These are phyloP conservation scores for Centrocercus urophasianus DNA, from an alignment of 2,113 vertebrate species.

Conservation along the genomic window DNA sequence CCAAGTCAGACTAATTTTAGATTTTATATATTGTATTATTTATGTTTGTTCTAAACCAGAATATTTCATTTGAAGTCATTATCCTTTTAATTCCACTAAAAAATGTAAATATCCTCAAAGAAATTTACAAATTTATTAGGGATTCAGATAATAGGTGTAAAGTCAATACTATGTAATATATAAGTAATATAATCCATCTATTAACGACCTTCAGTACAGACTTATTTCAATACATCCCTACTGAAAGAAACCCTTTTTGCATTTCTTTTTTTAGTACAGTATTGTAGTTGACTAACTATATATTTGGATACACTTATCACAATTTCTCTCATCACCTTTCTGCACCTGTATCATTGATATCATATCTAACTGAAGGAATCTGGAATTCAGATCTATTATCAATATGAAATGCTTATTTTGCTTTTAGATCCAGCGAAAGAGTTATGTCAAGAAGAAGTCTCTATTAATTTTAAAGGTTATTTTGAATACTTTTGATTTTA, in stretches of 20 bases:
- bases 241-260: not conserved
- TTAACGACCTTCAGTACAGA: not conserved
- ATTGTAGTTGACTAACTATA: not conserved
- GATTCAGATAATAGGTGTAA: not conserved
- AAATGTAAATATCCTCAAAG: not conserved
- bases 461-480: not conserved
- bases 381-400: not conserved
- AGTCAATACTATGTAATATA: not conserved
- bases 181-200: not conserved
- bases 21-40: not conserved
- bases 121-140: not conserved
- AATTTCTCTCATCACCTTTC: not conserved
- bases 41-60: slow-evolving; percentile 6
- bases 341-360: not conserved
- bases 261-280: not conserved
- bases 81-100: not conserved
- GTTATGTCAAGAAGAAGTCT: not conserved
- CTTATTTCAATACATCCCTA: not conserved
- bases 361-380: not conserved
- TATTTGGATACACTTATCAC: not conserved
- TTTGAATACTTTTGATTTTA: not conserved
- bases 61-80: not conserved
- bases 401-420: not conserved
- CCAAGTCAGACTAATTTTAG: not conserved
- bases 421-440: not conserved